These are phyloP conservation scores for Odontesthes bonariensis DNA, from an alignment of 2,113 vertebrate genomes.

Conservation along the genomic window DNA sequence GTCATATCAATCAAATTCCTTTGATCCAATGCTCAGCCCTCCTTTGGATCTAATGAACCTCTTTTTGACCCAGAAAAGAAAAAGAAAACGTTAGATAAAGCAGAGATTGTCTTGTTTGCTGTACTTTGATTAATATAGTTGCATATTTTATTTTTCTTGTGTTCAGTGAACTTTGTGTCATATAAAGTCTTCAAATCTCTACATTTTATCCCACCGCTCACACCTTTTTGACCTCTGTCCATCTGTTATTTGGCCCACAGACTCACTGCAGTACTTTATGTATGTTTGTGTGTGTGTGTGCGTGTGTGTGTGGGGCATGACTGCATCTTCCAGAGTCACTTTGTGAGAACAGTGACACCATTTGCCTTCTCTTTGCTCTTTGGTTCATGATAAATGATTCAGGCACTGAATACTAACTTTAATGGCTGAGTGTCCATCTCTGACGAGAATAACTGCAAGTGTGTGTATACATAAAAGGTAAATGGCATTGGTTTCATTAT, in stretches of 20 bases:
- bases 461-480: not conserved
- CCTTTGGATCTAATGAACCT: too few relatives aligned
- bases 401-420: not conserved
- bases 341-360: not conserved
- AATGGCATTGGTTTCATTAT: conserved; percentile 5
- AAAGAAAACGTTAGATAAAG: too few relatives aligned
- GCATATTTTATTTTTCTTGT: not conserved
- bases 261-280: conserved; percentile 33
- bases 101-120: not conserved
- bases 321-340: conserved; percentile 4
- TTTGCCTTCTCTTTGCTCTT: not conserved
- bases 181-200: conserved; percentile 39
- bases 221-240: conserved; percentile 44
- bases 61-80: too few relatives aligned
- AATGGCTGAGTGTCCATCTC: not conserved
- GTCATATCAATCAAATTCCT: too few relatives aligned
- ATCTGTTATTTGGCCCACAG: conserved; percentile 47
- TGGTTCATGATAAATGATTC: conserved; percentile 25
- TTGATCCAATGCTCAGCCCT: too few relatives aligned
- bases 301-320: not conserved
- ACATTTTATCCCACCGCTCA: conserved; percentile 20
- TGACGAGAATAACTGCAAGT: not conserved
- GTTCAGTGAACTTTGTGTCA: conserved; percentile 5
- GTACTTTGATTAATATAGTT: not conserved
- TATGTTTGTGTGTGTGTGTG: conserved; percentile 4